Percentiles rank a stretch among this genome's conserved stretches.
Evolutionary conservation across 2,797 vertebrate species (phyloP).

Genomic region (Galago senegalensis): DNA sequence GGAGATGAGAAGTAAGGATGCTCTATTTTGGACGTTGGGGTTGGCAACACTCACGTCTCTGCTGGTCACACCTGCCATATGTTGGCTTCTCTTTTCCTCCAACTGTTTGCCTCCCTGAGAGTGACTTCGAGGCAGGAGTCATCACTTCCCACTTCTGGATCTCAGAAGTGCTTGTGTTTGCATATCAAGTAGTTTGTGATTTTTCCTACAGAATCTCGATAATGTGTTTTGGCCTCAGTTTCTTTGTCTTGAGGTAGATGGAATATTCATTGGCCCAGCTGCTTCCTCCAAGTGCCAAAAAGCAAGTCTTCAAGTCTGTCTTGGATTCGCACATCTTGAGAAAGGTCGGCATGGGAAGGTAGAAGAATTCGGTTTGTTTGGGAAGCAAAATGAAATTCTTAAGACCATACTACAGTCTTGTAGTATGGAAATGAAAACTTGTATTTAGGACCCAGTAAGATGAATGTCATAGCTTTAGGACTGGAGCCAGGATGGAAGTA

Average conservation of each 20-base stretch:
- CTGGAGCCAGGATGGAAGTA: not conserved
- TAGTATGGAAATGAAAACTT: not conserved
- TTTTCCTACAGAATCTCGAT: not conserved
- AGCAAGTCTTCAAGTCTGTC: not conserved
- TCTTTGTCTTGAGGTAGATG: constrained; percentile 42
- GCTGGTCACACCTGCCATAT: constrained; percentile 80
- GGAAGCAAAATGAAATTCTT: not conserved
- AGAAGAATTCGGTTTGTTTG: not conserved
- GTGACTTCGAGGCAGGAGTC: constrained; percentile 66
- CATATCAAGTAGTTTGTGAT: constrained; percentile 30
- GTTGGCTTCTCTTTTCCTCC: constrained; percentile 54
- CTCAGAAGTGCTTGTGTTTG: constrained; percentile 45
- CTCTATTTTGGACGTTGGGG: constrained; percentile 70
- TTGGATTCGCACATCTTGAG: not conserved
- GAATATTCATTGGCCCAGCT: not conserved
- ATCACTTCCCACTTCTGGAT: constrained; percentile 57
- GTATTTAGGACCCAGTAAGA: accelerated
- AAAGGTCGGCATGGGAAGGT: not conserved
- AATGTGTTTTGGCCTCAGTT: constrained; percentile 1
- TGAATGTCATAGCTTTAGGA: not conserved
- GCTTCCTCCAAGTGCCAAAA: not conserved
- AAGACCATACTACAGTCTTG: not conserved
- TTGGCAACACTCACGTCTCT: constrained; percentile 53
- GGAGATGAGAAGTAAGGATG: constrained; percentile 43
- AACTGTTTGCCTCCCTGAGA: constrained; percentile 71